Evolutionary conservation across 2,113 vertebrate species (phyloP).

Genomic region (Mustela lutreola): DNA sequence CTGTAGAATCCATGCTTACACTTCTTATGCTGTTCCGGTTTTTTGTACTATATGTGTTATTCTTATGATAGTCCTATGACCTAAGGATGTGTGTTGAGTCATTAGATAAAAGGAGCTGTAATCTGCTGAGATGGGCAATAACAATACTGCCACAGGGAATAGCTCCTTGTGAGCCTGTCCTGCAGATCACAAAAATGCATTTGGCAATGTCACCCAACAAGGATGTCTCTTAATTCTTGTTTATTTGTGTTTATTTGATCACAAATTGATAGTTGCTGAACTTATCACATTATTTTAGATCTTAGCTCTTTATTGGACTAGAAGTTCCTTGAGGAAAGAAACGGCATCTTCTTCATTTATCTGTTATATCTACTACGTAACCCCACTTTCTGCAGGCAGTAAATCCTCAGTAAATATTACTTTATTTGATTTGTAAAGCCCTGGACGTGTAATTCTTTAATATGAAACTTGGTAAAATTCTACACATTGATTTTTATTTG

Average conservation of each 20-base stretch:
- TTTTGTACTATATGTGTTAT: not conserved
- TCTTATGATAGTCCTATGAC: not conserved
- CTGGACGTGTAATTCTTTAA: not conserved
- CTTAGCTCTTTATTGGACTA: not conserved
- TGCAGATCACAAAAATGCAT: not conserved
- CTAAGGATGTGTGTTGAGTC: not conserved
- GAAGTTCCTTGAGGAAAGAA: not conserved
- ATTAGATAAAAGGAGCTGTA: not conserved
- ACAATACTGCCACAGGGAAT: not conserved
- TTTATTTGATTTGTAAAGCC: not conserved
- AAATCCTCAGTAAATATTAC: not conserved
- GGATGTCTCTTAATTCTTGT: not conserved
- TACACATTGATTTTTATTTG: not conserved
- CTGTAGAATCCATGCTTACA: not conserved
- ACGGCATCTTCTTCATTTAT: not conserved
- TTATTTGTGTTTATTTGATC: not conserved
- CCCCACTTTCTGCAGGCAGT: not conserved
- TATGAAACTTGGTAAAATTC: not conserved
- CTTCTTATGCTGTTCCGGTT: not conserved
- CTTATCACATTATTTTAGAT: not conserved
- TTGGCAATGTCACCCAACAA: not conserved
- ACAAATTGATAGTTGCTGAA: not conserved
- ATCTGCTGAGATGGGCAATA: no score
- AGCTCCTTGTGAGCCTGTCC: not conserved
- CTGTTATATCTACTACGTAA: not conserved